phyloP scores from a whole-genome alignment of 2,113 vertebrate species.

The Sula dactylatra region DNA sequence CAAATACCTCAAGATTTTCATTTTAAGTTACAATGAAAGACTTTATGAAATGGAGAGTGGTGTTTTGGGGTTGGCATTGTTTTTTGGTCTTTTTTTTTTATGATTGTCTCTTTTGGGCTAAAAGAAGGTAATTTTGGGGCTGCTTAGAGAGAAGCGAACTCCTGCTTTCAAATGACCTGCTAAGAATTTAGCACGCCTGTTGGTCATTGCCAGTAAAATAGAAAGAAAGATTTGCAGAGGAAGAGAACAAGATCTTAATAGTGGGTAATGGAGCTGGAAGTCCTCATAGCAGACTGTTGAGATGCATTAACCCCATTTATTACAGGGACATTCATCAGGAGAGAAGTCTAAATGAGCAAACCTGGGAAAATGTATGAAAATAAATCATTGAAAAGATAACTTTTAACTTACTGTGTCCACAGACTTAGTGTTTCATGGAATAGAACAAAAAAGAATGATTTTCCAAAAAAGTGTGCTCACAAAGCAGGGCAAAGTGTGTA shows the following conservation, averaged over 20 bases:
- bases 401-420: conserved; percentile 9
- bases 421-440: conserved; percentile 21
- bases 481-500: neutral
- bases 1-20: neutral
- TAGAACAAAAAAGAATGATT: neutral
- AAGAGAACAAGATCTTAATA: conserved; percentile 19
- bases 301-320: conserved; percentile 30
- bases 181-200: neutral
- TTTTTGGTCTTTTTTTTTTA: neutral
- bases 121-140: neutral
- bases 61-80: neutral
- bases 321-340: conserved; percentile 17
- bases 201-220: neutral
- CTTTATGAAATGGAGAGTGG: neutral
- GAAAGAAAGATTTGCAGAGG: conserved; percentile 6
- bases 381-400: conserved; percentile 31
- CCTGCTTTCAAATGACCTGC: neutral
- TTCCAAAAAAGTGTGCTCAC: neutral
- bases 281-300: neutral
- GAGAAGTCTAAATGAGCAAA: conserved; percentile 19
- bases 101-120: neutral
- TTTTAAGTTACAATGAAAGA: neutral
- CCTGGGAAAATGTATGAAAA: conserved; percentile 19
- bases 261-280: conserved; percentile 32
- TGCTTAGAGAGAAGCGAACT: neutral